Evolutionary conservation across 2,888 invertebrate species (phyloP).

Genomic region (Pasiphila rectangulata): DNA sequence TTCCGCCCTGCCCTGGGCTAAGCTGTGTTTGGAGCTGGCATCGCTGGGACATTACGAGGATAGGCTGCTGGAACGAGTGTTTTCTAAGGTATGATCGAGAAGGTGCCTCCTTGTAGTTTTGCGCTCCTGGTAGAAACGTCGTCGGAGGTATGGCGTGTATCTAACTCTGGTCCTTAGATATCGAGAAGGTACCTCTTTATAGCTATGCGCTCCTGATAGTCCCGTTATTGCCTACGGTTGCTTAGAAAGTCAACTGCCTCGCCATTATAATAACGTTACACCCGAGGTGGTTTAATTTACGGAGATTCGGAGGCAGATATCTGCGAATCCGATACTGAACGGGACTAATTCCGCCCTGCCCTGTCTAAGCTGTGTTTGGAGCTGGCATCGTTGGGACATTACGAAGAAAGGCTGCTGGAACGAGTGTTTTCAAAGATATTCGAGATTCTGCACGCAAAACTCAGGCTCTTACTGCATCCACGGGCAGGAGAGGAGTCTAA

Average conservation of each 20-base stretch:
- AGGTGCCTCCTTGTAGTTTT: no score
- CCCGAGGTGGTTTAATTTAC: slow-evolving; percentile 77
- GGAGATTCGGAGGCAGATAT: slow-evolving; percentile 62
- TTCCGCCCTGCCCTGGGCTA: slow-evolving; percentile 72
- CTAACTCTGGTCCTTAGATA: no score
- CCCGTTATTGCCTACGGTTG: no score
- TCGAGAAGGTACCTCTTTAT: no score
- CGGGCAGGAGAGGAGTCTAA: no score
- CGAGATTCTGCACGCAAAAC: no score
- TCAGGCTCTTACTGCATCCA: no score
- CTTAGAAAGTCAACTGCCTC: slow-evolving; percentile 79
- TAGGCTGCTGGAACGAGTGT: slow-evolving; percentile 73
- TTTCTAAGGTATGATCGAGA: slow-evolving; percentile 58
- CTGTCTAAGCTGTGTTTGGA: slow-evolving; percentile 78
- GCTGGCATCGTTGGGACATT: slow-evolving; percentile 81
- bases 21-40: slow-evolving; percentile 79
- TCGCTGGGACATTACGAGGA: slow-evolving; percentile 81
- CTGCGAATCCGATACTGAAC: slow-evolving; percentile 59
- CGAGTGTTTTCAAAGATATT: slow-evolving; percentile 67
- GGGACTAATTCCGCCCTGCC: slow-evolving; percentile 63
- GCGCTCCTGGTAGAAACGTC: no score
- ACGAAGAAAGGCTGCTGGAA: slow-evolving; percentile 74
- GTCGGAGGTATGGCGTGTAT: no score
- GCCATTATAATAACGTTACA: slow-evolving; percentile 81
- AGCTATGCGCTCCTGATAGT: no score